Conservation (phyloP, 1,140 invertebrate genomes). For the Ips typographus region DNA sequence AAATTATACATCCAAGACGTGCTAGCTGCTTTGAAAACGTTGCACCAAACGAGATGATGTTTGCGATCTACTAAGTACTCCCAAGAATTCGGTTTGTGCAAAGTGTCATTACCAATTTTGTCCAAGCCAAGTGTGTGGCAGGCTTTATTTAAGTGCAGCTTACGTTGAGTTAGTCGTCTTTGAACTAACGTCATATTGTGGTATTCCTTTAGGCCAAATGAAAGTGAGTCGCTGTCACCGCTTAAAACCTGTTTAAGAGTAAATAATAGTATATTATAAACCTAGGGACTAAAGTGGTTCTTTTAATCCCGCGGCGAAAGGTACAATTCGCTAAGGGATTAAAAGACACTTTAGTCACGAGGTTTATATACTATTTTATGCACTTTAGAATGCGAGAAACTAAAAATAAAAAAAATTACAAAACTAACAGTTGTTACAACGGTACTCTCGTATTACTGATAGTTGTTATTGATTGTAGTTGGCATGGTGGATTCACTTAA, state of each 20-base stretch:
- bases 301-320: too few species aligned
- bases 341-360: too few species aligned
- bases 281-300: too few species aligned
- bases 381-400: too few species aligned
- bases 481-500: too few species aligned
- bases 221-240: constrained; percentile 6
- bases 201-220: constrained; percentile 14
- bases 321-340: too few species aligned
- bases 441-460: too few species aligned
- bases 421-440: too few species aligned
- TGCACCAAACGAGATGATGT: constrained; percentile 81
- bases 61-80: constrained; percentile 79
- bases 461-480: too few species aligned
- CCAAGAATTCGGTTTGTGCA: constrained; percentile 76
- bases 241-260: constrained; percentile 19
- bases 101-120: constrained; percentile 61
- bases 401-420: too few species aligned
- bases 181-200: constrained; percentile 40
- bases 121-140: constrained; percentile 46
- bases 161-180: constrained; percentile 44
- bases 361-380: too few species aligned
- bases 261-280: too few species aligned
- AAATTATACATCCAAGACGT: constrained; percentile 91
- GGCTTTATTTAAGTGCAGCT: constrained; percentile 43
- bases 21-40: constrained; percentile 83